Percentiles rank a stretch among this genome's conserved stretches.
phyloP scores from a whole-genome alignment of 1,140 invertebrate species.

The Eciton burchellii region DNA sequence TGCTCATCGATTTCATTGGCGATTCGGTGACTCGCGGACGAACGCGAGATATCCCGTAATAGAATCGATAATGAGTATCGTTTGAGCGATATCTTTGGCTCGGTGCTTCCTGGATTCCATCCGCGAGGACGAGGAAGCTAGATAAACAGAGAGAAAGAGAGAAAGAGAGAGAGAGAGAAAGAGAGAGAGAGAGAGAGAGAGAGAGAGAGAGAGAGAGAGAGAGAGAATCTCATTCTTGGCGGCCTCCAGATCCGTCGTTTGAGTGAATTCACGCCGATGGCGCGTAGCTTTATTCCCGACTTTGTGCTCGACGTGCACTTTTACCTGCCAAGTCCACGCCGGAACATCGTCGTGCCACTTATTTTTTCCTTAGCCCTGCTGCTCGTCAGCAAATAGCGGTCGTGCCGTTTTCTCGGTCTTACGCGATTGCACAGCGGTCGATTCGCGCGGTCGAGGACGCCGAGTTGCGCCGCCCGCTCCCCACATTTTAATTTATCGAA shows the following conservation, averaged over 20 bases:
- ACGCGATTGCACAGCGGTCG: slow-evolving; percentile 26
- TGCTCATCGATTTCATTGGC: background rate
- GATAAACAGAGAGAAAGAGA: too few relatives aligned
- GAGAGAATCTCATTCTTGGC: slow-evolving; percentile 76
- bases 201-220: too few relatives aligned
- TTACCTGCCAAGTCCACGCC: slow-evolving; percentile 13
- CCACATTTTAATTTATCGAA: slow-evolving; percentile 17
- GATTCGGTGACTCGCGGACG: background rate
- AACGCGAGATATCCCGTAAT: slow-evolving; percentile 24
- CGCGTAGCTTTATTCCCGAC: slow-evolving; percentile 70
- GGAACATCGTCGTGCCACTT: slow-evolving; percentile 20
- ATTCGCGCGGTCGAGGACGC: slow-evolving; percentile 1
- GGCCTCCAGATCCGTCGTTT: slow-evolving; percentile 67
- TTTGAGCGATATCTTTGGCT: background rate
- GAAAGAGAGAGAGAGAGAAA: too few relatives aligned
- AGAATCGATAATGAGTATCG: slow-evolving; percentile 12
- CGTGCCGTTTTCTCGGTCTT: slow-evolving; percentile 54
- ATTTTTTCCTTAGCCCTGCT: slow-evolving; percentile 60
- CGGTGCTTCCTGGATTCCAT: slow-evolving; percentile 79
- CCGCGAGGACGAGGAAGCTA: slow-evolving; percentile 76
- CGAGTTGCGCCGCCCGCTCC: slow-evolving; percentile 15
- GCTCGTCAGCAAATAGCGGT: slow-evolving; percentile 60
- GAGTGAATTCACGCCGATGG: slow-evolving; percentile 73
- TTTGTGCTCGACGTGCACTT: background rate
- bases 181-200: too few relatives aligned